These are phyloP conservation scores for Nephrotoma flavescens DNA, from an alignment of 2,888 invertebrate species.

Conservation along the genomic window DNA sequence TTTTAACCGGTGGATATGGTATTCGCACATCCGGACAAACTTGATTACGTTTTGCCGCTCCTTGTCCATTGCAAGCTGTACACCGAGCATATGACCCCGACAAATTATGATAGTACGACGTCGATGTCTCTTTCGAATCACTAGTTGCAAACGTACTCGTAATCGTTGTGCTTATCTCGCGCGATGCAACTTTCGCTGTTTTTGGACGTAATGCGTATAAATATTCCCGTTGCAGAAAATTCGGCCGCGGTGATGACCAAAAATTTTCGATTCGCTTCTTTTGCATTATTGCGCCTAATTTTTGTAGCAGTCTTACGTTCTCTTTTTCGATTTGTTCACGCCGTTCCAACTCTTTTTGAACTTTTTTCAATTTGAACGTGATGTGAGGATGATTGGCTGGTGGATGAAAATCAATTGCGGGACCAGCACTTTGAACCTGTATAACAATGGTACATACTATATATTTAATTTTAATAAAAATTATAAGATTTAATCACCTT, in stretches of 20 bases:
- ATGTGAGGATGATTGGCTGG: constrained; percentile 51
- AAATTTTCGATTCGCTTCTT: constrained; percentile 50
- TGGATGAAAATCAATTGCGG: constrained; percentile 50
- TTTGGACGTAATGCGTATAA: constrained; percentile 23
- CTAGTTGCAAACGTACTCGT: not conserved
- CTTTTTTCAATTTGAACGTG: constrained; percentile 49
- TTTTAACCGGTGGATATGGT: constrained; percentile 24
- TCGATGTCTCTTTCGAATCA: not conserved
- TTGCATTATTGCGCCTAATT: constrained; percentile 48
- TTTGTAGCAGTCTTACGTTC: constrained; percentile 52
- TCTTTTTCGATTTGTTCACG: constrained; percentile 46
- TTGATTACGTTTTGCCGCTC: constrained; percentile 21
- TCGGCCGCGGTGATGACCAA: constrained; percentile 49
- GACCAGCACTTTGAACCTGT: constrained; percentile 46
- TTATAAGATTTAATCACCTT: constrained; percentile 35
- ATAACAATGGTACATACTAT: constrained; percentile 2
- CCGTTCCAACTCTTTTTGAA: constrained; percentile 53
- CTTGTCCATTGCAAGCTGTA: constrained; percentile 23
- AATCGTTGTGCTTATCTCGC: not conserved
- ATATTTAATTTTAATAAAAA: not conserved
- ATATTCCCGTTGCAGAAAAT: constrained; percentile 28
- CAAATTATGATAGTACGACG: not conserved
- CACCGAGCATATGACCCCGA: constrained; percentile 15
- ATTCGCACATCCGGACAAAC: constrained; percentile 27
- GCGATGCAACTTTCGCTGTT: constrained; percentile 9